phyloP scores from a whole-genome alignment of 2,113 vertebrate genomes.

The Poicephalus meyeri region DNA sequence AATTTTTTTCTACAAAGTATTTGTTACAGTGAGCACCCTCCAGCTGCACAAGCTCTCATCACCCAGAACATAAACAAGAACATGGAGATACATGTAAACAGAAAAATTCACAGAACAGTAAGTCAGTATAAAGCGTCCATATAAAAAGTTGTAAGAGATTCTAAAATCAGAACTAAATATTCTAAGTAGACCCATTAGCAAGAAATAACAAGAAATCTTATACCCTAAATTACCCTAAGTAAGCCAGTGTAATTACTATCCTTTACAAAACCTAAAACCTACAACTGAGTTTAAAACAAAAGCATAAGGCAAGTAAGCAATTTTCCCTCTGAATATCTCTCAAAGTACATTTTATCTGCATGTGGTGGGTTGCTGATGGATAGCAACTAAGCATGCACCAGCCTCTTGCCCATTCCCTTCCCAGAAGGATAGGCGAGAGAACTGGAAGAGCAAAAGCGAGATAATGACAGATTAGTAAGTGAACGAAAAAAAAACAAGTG shows the following conservation, averaged over 20 bases:
- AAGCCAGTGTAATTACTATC: neutral
- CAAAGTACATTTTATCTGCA: neutral
- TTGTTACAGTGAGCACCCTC: neutral
- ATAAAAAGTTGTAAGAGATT: neutral
- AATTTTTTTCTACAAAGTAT: neutral
- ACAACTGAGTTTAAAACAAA: neutral
- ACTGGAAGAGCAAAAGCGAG: fast-evolving
- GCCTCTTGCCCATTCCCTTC: fast-evolving
- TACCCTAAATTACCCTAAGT: neutral
- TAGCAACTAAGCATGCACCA: neutral
- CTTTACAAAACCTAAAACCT: neutral
- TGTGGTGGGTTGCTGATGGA: neutral
- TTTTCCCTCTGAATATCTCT: neutral
- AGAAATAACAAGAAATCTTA: neutral
- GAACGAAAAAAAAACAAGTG: neutral
- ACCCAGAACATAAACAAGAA: neutral
- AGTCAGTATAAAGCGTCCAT: neutral
- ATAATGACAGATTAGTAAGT: neutral
- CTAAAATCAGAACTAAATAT: neutral
- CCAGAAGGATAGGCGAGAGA: neutral
- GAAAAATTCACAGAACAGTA: neutral
- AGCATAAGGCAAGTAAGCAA: neutral
- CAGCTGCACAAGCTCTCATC: neutral
- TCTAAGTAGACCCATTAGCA: neutral
- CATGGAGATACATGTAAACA: neutral